phyloP scores from a whole-genome alignment of 2,888 invertebrate genomes.

The Choristoneura rosaceana region DNA sequence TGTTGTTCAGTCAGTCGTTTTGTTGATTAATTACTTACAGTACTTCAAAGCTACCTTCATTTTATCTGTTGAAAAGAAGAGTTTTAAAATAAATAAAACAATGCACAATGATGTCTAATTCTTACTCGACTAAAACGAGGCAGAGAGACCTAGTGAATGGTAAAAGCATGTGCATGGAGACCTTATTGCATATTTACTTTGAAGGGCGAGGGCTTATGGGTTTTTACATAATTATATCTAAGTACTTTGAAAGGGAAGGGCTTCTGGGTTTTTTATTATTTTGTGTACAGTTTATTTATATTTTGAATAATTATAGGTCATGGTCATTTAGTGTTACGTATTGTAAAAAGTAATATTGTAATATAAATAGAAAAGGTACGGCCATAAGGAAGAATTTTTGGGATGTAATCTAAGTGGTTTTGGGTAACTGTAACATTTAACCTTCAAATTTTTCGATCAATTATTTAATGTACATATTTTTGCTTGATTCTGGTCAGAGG shows the following conservation, averaged over 20 bases:
- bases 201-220: constrained; percentile 18
- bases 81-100: not conserved
- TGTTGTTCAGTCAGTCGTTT: not conserved
- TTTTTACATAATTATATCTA: not conserved
- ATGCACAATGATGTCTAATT: constrained; percentile 2
- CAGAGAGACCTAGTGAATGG: constrained; percentile 1
- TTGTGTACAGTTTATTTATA: constrained; percentile 4
- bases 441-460: constrained; percentile 13
- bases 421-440: constrained; percentile 24
- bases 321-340: constrained; percentile 16
- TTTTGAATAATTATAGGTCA: not conserved
- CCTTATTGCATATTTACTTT: not conserved
- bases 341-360: constrained; percentile 8
- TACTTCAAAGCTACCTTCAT: not conserved
- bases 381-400: not conserved
- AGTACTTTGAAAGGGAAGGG: constrained; percentile 4
- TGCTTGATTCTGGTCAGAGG: constrained; percentile 63
- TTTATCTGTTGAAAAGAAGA: not conserved
- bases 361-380: not conserved
- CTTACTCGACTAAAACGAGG: constrained; percentile 4
- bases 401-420: constrained; percentile 7
- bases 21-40: not conserved
- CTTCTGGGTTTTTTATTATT: constrained; percentile 13
- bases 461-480: constrained; percentile 46
- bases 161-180: constrained; percentile 35